Evolutionary conservation across 2,797 vertebrate species (phyloP), one percentile per base, ranked within the genome.

Genomic region (Trachops cirrhosus): DNA sequence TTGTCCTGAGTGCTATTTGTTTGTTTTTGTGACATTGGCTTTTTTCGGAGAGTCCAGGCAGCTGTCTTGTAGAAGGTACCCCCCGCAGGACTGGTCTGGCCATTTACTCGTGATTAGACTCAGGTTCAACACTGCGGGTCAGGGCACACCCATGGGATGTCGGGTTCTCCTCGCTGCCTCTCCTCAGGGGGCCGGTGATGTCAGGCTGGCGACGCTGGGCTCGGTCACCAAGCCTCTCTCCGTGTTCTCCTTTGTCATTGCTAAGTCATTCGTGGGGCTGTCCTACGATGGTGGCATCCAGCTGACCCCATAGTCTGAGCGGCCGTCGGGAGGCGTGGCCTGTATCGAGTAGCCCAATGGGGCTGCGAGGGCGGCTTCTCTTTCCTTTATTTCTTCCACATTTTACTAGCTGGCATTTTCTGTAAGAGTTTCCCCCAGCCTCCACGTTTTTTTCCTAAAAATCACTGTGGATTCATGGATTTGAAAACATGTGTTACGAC

Each of bases 341-440:
- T 24, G 24, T 19, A 78, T 32, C 34, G n/a, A 37, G 48, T 2
- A 4, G 14, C 15, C 1, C 18, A 21, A 0, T 3, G n/a, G 70
- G 9, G 50, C 5, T 93, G 32, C 22, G 64, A 74, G 39, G 37
- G 44, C 83, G 6, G 12, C 32, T 75, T 92, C 77, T 32, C 62
- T 34, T 88, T 67, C 44, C 89, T 87, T 93, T 8, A 52, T 68
- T 78, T 32, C 85, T 83, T 39, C 24, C 79, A 16, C 21, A 37
- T 92, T 87, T 32, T 85, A 34, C 22, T 14, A 70, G 19, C 16
- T 83, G 44, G 24, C 18, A 18, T 78, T 86, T 96, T 83, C 74
- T 34, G 34, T 82, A 89, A 93, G 68, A 79, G 83, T 86, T 70
- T 8, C 9, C 18, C 7, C 29, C 68, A 29, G 22, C 3, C 48